Percentiles rank a stretch among this genome's conserved stretches.
Conservation (phyloP, 2,797 vertebrate species). For the Thalassophryne amazonica region DNA sequence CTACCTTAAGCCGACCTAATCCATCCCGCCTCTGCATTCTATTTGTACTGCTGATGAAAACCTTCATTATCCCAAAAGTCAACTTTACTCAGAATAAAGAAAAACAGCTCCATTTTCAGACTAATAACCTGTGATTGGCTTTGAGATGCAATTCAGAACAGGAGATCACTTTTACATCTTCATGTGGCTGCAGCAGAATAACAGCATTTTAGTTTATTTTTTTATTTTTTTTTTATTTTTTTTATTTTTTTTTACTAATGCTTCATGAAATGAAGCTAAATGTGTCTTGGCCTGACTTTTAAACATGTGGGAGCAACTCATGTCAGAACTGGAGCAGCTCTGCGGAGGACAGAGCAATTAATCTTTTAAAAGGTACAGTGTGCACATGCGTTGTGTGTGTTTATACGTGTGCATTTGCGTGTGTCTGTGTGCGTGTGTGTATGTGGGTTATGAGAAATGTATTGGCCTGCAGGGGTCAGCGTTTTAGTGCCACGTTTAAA, state of each 20-base stretch:
- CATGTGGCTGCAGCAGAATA: constrained; percentile 1
- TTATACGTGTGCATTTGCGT: neutral
- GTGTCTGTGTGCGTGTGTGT: neutral
- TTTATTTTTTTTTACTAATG: neutral
- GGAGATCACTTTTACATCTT: constrained; percentile 25
- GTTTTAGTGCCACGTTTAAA: constrained; percentile 54
- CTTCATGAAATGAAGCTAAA: constrained; percentile 48
- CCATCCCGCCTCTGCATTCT: constrained; percentile 33
- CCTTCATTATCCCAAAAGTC: constrained; percentile 23
- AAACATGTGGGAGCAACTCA: constrained; percentile 62
- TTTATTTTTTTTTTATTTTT: neutral
- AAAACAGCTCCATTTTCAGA: constrained; percentile 30
- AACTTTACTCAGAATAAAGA: constrained; percentile 34
- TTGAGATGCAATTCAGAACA: constrained; percentile 26
- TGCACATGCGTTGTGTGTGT: neutral
- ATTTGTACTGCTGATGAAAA: constrained; percentile 48
- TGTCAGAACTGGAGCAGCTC: constrained; percentile 55
- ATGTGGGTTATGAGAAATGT: constrained; percentile 13
- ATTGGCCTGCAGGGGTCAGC: constrained; percentile 51
- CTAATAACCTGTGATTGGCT: constrained; percentile 33
- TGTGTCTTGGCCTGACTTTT: constrained; percentile 44
- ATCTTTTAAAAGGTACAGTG: constrained; percentile 67
- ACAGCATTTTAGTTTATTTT: constrained; percentile 6
- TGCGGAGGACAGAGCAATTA: constrained; percentile 70
- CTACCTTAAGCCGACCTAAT: constrained; percentile 44